A percentile compares a stretch with the other conserved stretches of the same genome.
These are phyloP conservation scores for Drosophila longiperda DNA, from an alignment of 2,888 invertebrate genomes.

Conservation along the genomic window DNA sequence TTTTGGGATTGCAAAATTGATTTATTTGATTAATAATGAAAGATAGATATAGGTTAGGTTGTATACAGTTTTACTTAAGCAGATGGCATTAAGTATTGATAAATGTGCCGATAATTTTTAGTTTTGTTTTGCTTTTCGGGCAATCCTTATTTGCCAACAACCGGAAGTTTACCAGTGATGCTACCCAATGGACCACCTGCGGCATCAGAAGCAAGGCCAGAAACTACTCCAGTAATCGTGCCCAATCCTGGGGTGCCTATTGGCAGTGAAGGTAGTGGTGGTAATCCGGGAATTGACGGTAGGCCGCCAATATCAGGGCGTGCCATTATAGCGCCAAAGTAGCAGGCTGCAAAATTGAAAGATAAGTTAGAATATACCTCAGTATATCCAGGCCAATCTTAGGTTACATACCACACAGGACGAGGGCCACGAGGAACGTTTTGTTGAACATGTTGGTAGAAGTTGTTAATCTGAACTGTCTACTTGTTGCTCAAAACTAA, in stretches of 20 bases:
- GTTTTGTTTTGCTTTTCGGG: background rate
- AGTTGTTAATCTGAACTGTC: constrained; percentile 43
- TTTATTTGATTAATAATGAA: background rate
- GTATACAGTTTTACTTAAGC: background rate
- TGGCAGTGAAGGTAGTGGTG: background rate
- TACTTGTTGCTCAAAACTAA: constrained; percentile 6
- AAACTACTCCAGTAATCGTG: background rate
- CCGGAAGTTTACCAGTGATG: background rate
- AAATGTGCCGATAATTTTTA: background rate
- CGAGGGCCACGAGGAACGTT: constrained; percentile 43
- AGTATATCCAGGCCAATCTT: background rate
- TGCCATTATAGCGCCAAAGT: constrained; percentile 38
- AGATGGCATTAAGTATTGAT: background rate
- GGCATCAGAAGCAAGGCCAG: background rate
- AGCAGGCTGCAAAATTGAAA: constrained; percentile 40
- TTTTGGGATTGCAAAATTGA: background rate
- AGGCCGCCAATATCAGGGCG: constrained; percentile 19
- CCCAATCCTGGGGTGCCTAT: background rate
- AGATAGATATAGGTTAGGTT: background rate
- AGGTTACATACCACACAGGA: constrained; percentile 61
- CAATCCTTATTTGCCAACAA: background rate
- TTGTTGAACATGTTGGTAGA: constrained; percentile 65
- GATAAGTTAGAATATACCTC: no score
- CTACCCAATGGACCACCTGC: background rate
- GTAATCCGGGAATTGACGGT: background rate